Conservation (phyloP, 2,113 vertebrate genomes). For the Myiopsitta monachus region DNA sequence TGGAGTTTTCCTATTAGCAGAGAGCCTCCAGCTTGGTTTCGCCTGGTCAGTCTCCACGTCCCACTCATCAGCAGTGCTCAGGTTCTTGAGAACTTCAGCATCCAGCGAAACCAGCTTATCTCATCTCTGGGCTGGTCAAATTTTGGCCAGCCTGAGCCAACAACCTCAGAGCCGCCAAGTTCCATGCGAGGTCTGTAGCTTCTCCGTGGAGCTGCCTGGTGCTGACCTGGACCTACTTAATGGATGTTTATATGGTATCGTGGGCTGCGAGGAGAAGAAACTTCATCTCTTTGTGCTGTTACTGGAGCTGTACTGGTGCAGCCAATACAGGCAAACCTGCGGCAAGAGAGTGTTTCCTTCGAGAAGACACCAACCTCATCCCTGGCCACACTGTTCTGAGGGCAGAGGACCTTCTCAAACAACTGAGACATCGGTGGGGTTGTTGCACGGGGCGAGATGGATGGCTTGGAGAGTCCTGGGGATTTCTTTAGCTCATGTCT, state of each 20-base stretch:
- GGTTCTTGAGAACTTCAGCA: not conserved
- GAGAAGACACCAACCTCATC: accelerated
- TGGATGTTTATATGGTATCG: not conserved
- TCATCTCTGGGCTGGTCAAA: not conserved
- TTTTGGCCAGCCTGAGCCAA: not conserved
- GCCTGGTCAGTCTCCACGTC: accelerated
- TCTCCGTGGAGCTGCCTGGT: accelerated
- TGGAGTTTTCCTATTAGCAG: not conserved
- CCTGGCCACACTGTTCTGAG: accelerated
- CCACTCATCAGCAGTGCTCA: accelerated
- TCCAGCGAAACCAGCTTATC: not conserved
- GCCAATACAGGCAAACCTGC: not conserved
- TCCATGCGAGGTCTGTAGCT: not conserved
- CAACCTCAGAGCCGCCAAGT: accelerated
- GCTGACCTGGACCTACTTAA: accelerated
- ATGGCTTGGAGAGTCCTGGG: accelerated
- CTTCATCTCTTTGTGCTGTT: not conserved
- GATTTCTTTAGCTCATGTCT: accelerated
- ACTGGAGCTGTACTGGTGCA: not conserved
- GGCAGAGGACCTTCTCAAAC: not conserved
- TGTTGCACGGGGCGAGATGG: accelerated
- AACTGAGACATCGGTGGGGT: accelerated
- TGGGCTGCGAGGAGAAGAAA: not conserved
- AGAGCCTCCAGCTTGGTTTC: accelerated
- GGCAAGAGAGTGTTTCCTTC: accelerated